These are phyloP conservation scores for Hemiscyllium ocellatum DNA, from an alignment of 2,113 vertebrate genomes.

Conservation along the genomic window DNA sequence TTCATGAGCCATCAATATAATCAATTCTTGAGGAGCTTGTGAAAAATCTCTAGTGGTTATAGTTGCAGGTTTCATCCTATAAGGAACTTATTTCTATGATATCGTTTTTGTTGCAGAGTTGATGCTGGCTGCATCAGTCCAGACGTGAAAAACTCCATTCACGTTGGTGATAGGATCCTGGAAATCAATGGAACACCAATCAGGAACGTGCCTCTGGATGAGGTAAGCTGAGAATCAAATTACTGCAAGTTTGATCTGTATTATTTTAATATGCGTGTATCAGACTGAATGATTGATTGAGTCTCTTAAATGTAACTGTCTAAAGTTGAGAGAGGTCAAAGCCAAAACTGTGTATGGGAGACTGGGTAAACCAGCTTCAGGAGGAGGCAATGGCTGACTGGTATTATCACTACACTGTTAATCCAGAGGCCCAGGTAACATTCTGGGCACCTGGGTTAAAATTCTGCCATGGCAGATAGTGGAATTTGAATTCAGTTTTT, in stretches of 20 bases:
- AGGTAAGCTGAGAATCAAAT: slow-evolving; percentile 59
- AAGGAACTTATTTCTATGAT: background rate
- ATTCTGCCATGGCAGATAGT: no score
- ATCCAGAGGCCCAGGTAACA: no score
- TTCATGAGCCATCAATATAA: background rate
- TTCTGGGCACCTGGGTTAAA: no score
- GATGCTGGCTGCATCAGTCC: slow-evolving; percentile 87
- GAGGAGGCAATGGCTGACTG: no score
- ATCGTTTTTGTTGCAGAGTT: slow-evolving; percentile 54
- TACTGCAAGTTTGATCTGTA: no score
- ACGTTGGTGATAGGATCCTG: slow-evolving; percentile 85
- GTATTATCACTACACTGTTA: no score
- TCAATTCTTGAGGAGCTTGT: background rate
- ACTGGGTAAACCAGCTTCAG: background rate
- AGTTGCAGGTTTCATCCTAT: background rate
- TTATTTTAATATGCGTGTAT: background rate
- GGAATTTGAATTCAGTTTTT: no score
- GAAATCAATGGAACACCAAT: slow-evolving; percentile 96
- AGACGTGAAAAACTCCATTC: slow-evolving; percentile 92
- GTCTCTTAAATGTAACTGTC: background rate
- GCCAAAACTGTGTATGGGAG: background rate
- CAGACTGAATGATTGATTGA: background rate
- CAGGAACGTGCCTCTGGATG: slow-evolving; percentile 82
- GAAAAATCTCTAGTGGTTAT: background rate
- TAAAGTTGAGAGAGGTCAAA: background rate